phyloP scores from a whole-genome alignment of 2,113 vertebrate genomes.

The Montifringilla adamsi region DNA sequence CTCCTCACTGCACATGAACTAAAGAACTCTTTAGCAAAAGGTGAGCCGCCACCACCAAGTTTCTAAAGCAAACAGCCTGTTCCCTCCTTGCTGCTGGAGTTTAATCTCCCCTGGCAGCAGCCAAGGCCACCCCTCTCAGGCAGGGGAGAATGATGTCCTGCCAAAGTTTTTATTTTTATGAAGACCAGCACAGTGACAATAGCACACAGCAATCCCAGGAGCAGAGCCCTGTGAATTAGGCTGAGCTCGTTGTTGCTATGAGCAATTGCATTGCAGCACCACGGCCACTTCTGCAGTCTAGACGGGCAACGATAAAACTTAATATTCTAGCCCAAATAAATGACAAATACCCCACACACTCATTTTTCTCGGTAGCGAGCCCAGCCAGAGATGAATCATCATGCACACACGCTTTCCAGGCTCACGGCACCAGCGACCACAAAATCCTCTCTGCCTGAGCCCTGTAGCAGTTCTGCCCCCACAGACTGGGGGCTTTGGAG shows the following conservation, averaged over 20 bases:
- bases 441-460: neutral
- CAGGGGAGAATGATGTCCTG: neutral
- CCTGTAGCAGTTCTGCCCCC: neutral
- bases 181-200: neutral
- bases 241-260: neutral
- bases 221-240: neutral
- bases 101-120: neutral
- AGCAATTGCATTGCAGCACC: neutral
- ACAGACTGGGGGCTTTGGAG: neutral
- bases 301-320: neutral
- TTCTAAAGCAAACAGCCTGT: neutral
- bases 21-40: neutral
- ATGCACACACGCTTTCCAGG: neutral
- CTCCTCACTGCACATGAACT: neutral
- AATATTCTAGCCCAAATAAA: constrained; percentile 15
- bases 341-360: neutral
- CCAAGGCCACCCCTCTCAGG: neutral
- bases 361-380: neutral
- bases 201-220: neutral
- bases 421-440: neutral
- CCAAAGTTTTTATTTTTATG: neutral
- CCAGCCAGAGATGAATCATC: neutral
- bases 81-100: neutral
- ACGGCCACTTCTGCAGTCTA: neutral
- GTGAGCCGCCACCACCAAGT: neutral